Percentiles rank a stretch among this genome's conserved stretches.
These are phyloP conservation scores for Ammodytes marinus DNA, from an alignment of 2,113 vertebrate species.

Conservation along the genomic window DNA sequence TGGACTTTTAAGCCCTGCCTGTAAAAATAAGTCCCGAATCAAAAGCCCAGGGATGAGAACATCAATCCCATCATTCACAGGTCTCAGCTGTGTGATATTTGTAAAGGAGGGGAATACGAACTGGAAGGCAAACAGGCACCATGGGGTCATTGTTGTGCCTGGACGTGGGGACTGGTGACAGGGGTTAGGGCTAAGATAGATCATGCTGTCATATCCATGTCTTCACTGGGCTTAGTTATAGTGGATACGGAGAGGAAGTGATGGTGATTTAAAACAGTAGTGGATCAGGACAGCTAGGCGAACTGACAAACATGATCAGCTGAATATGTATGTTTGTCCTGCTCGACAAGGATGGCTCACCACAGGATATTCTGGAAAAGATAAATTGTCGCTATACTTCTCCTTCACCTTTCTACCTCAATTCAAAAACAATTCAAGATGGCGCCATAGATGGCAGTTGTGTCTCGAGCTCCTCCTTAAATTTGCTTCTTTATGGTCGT, in stretches of 20 bases:
- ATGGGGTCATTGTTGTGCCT: slow-evolving; percentile 48
- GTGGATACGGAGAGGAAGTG: slow-evolving; percentile 31
- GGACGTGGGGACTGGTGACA: slow-evolving; percentile 10
- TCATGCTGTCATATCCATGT: slow-evolving; percentile 47
- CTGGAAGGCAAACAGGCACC: slow-evolving; percentile 37
- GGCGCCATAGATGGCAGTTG: too few species aligned
- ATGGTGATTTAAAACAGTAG: slow-evolving; percentile 34
- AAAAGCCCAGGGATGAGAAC: slow-evolving; percentile 47
- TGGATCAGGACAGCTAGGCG: background rate
- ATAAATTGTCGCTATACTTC: background rate
- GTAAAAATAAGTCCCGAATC: slow-evolving; percentile 27
- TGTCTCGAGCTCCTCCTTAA: too few species aligned
- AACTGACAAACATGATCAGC: slow-evolving; percentile 4
- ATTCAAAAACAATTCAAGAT: too few species aligned
- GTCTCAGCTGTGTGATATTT: slow-evolving; percentile 65
- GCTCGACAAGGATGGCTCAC: background rate
- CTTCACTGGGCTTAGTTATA: slow-evolving; percentile 42
- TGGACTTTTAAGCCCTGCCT: slow-evolving; percentile 54
- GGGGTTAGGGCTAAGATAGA: slow-evolving; percentile 50
- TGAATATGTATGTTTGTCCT: slow-evolving; percentile 3
- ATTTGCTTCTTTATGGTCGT: too few species aligned
- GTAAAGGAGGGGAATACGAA: slow-evolving; percentile 36
- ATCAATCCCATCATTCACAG: slow-evolving; percentile 53
- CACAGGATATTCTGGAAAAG: slow-evolving; percentile 1
- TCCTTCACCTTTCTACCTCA: slow-evolving; percentile 22